These are phyloP conservation scores for Spodoptera littoralis DNA, from an alignment of 2,888 invertebrate genomes.

Conservation along the genomic window DNA sequence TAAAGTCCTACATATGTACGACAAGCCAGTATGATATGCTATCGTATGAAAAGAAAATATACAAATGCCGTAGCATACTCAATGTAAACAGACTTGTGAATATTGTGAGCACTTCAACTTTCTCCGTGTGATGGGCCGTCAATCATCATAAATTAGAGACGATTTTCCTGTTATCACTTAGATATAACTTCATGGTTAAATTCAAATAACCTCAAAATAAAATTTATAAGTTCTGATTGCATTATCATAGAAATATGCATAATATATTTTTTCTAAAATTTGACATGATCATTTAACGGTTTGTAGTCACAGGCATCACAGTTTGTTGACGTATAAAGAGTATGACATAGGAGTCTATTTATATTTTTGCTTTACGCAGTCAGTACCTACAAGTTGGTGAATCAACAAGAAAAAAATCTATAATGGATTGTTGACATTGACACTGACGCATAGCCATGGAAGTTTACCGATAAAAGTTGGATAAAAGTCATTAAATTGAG, in stretches of 20 bases:
- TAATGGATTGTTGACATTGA: too few relatives aligned
- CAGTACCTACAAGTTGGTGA: too few relatives aligned
- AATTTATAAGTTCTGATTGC: constrained; percentile 2
- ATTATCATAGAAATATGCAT: neutral
- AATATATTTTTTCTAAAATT: neutral
- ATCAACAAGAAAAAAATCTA: too few relatives aligned
- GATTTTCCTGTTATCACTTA: constrained; percentile 81
- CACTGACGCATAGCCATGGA: too few relatives aligned
- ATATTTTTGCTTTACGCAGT: neutral
- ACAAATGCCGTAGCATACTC: constrained; percentile 67
- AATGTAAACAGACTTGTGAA: constrained; percentile 80
- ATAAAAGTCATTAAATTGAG: too few relatives aligned
- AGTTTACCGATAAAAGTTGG: too few relatives aligned
- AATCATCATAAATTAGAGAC: constrained; percentile 82
- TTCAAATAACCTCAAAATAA: constrained; percentile 30
- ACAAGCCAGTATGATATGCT: constrained; percentile 54
- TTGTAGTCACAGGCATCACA: neutral
- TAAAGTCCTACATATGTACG: constrained; percentile 54
- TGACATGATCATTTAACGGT: neutral
- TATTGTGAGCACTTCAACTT: constrained; percentile 82
- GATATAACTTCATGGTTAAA: constrained; percentile 60
- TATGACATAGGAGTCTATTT: too few relatives aligned
- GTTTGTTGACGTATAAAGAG: neutral
- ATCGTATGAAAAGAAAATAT: constrained; percentile 66
- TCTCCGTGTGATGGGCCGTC: constrained; percentile 83